Evolutionary conservation across 2,797 vertebrate species (phyloP), one percentile per base, ranked within the genome.

Genomic region (Holocentrus rufus): DNA sequence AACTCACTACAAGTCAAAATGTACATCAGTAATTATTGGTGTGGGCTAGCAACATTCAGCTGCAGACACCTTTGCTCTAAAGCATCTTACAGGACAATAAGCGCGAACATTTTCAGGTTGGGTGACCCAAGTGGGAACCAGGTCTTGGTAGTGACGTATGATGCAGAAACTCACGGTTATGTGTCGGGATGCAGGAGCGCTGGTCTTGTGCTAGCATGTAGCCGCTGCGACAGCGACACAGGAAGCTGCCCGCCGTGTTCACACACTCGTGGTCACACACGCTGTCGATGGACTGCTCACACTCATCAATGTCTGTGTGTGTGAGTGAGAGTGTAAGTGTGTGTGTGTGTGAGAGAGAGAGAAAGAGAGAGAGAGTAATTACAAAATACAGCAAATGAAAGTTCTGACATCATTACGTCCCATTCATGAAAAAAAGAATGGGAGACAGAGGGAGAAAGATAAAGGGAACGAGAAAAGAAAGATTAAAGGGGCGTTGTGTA

Each of bases 281-380:
- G 5, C 65, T 90, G 70, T 84, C 74, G 34, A 80, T 85, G 0
- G 89, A 76, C 18, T 88, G 85, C 61, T 90, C 85, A 59, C 94
- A 95, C 88, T 95, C 94, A 49, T 95, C 89, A 13, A 94, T 82
- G 77, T 95, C 94, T 95, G 75, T 22, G n/a, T 15, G 17, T 11
- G 57, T 31, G 17, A 39, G 79, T 6, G 31, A 54, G 13, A n/a
- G 20, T 49, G 30, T 52, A 11, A 63, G 59, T 6, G 31, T 56
- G 15, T 20, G 20, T 49, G 25, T 52, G 14, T 65, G 59, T 55
- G 50, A 27, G 25, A 27, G 25, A 27, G 25, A 27, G 25, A 27
- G 25, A 27, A 4, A 27, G 25, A 27, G 25, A 27, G 25, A 27
- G 25, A 27, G 25, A 27, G 25, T 18, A 18, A 50, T 18, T 18